These are phyloP conservation scores for Callipepla squamata DNA, from an alignment of 2,113 vertebrate species.

Conservation along the genomic window DNA sequence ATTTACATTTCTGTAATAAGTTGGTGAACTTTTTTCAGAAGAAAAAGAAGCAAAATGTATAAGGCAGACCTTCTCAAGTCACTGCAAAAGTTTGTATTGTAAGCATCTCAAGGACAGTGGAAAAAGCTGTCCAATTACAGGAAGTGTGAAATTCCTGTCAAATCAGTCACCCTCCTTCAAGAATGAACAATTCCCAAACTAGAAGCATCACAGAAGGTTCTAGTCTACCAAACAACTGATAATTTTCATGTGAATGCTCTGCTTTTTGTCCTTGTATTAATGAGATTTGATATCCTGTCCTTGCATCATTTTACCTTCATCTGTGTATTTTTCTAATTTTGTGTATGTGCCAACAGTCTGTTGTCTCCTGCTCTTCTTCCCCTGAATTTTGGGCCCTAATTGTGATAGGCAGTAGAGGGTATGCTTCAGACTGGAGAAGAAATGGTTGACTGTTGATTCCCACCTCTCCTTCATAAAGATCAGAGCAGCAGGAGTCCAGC, in stretches of 20 bases:
- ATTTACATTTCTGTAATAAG: neutral
- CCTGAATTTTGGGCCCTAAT: neutral
- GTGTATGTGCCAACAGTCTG: neutral
- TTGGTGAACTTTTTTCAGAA: neutral
- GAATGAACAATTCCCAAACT: accelerated
- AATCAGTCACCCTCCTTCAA: neutral
- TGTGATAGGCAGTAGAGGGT: neutral
- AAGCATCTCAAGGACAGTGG: neutral
- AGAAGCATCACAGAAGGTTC: neutral
- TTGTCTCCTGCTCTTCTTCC: neutral
- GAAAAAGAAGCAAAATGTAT: neutral
- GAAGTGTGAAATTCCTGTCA: accelerated
- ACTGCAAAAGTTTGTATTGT: accelerated
- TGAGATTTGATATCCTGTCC: neutral
- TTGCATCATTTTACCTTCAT: neutral
- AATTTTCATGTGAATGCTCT: neutral
- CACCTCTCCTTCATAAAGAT: neutral
- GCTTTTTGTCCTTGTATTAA: neutral
- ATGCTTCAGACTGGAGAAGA: neutral
- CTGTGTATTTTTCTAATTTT: accelerated
- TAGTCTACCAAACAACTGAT: accelerated
- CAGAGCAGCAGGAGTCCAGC: neutral
- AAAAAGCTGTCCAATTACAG: neutral
- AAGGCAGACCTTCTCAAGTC: neutral
- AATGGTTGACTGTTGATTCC: neutral